These are phyloP conservation scores for Scylla paramamosain DNA, from an alignment of 1,140 invertebrate species.

Conservation along the genomic window DNA sequence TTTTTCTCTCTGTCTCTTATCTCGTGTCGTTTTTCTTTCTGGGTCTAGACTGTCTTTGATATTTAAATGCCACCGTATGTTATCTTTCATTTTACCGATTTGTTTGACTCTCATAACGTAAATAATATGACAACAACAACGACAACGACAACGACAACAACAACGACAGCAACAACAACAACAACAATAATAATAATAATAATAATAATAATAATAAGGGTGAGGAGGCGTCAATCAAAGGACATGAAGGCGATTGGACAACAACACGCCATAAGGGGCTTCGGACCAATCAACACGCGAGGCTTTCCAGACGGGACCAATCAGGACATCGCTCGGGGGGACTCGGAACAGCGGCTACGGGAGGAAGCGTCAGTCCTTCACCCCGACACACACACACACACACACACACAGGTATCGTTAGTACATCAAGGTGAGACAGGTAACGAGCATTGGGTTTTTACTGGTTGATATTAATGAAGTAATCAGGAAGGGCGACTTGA, in stretches of 20 bases:
- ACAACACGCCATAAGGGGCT: not conserved
- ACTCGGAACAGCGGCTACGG: no score
- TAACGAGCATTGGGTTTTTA: slow-evolving; percentile 9
- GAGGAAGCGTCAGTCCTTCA: no score
- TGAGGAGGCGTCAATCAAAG: not conserved
- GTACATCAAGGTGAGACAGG: not conserved
- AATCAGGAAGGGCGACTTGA: not conserved
- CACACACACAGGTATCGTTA: slow-evolving; percentile 42
- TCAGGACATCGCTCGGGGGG: no score
- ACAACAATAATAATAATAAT: slow-evolving; percentile 21
- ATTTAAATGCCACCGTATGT: not conserved
- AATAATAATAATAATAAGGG: not conserved
- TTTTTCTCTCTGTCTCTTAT: not conserved
- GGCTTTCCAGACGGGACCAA: not conserved
- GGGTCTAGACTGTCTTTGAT: not conserved
- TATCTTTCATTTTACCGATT: no score
- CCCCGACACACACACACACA: not conserved
- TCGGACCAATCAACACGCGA: not conserved
- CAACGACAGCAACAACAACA: not conserved
- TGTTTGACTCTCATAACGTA: no score
- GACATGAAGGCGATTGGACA: not conserved
- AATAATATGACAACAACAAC: not conserved
- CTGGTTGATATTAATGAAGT: not conserved
- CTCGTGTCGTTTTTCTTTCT: not conserved
- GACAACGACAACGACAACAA: not conserved